Evolutionary conservation across 2,797 vertebrate species (phyloP).

Genomic region (Molothrus aeneus): DNA sequence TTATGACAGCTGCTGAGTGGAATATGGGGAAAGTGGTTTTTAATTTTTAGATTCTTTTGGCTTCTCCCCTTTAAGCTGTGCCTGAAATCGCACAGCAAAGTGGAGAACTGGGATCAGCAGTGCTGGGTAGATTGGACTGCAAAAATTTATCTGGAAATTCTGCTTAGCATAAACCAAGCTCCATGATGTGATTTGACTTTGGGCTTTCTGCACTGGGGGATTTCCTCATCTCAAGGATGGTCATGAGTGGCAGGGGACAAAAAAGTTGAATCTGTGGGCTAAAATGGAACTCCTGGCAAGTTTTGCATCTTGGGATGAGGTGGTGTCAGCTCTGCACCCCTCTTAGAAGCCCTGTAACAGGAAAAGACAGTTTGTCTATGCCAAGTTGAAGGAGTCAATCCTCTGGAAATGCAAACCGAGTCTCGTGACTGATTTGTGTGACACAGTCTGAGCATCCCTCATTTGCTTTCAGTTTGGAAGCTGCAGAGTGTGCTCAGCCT

Average conservation of each 20-base stretch:
- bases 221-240: neutral
- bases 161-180: neutral
- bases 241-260: rapidly evolving
- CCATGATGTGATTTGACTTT: neutral
- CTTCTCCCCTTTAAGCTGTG: neutral
- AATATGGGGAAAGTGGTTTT: neutral
- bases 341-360: neutral
- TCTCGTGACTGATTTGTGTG: rapidly evolving
- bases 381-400: neutral
- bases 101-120: neutral
- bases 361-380: neutral
- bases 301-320: neutral
- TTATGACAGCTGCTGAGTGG: neutral
- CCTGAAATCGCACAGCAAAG: neutral
- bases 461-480: neutral
- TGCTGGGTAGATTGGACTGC: neutral
- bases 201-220: neutral
- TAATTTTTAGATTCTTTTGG: slow-evolving; percentile 4
- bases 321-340: neutral
- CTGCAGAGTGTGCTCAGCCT: neutral
- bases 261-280: rapidly evolving
- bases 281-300: neutral
- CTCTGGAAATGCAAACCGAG: neutral
- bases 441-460: rapidly evolving
- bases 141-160: neutral